Evolutionary conservation across 2,113 vertebrate species (phyloP), one percentile per base, ranked within the genome.

Genomic region (Mionectes macconnelli): DNA sequence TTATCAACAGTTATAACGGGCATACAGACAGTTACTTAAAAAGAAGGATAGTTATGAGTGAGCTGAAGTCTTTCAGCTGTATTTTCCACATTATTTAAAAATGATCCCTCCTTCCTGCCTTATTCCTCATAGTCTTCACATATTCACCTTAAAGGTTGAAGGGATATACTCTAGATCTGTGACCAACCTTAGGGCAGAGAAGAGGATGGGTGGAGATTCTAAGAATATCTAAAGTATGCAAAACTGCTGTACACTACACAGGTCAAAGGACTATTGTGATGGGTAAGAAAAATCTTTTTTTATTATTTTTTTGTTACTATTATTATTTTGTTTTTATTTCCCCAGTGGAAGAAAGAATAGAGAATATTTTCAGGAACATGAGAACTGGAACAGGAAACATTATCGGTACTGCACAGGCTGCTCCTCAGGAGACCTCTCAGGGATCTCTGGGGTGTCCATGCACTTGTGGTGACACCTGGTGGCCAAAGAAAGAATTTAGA

Each of bases 401-500:
- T 12, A 27, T 23, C 8, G 1, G 31, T 72, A 10, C 12, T 35
- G 35, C 6, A 24, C 19, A 35, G 25, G 4, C 11, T 55, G 49
- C 10, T 35, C 44, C 59, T 44, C 45, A 55, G 35, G 45, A 45
- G 63, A 52, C 55, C 55, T 66, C 35, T 25, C 14, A 12, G 3
- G 0, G 39, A 30, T 89, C 37, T 63, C 52, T 24, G 28, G 79
- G 83, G 60, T 49, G 64, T 80, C 68, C 6, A 4, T 60, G 92
- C 95, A 89, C 56, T 83, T 14, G 18, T 88, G 52, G 88, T 96
- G 95, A 95, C 96, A 96, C 60, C 93, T 95, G 88, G 92, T 96
- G 96, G 93, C 64, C 64, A 86, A 59, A 56, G 89, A 78, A 7
- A 0, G 0, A 89, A 23, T 62, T 42, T 79, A 73, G 44, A 63